Conservation (phyloP, 2,113 vertebrate genomes). For the Galeopterus variegatus region DNA sequence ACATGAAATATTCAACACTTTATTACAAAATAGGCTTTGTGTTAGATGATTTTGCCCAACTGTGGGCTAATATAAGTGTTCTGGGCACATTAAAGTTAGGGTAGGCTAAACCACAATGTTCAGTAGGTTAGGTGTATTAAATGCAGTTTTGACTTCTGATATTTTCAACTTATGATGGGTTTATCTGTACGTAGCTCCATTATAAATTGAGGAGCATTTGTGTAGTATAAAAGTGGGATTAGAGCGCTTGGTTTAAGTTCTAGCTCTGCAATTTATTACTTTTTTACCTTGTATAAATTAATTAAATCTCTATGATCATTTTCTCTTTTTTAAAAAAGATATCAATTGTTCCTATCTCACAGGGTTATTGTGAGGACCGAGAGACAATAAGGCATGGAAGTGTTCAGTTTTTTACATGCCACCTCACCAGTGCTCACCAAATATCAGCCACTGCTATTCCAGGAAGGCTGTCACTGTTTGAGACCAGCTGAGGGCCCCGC, state of each 20-base stretch:
- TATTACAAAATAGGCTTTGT: too few species aligned
- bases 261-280: neutral
- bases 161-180: too few species aligned
- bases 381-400: neutral
- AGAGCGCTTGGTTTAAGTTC: neutral
- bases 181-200: too few species aligned
- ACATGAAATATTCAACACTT: too few species aligned
- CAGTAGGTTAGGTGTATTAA: too few species aligned
- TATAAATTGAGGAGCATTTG: too few species aligned
- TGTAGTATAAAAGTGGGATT: neutral
- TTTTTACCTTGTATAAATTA: neutral
- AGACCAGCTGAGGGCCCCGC: neutral
- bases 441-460: neutral
- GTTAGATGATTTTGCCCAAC: too few species aligned
- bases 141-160: too few species aligned
- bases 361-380: neutral
- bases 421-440: neutral
- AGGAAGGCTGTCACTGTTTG: neutral
- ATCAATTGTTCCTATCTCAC: neutral
- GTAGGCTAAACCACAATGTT: too few species aligned
- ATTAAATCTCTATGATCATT: neutral
- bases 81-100: too few species aligned
- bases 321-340: neutral
- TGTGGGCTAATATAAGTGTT: too few species aligned
- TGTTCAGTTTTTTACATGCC: neutral